Conservation (phyloP, 1,140 invertebrate species). For the Platyscapa corneri region DNA sequence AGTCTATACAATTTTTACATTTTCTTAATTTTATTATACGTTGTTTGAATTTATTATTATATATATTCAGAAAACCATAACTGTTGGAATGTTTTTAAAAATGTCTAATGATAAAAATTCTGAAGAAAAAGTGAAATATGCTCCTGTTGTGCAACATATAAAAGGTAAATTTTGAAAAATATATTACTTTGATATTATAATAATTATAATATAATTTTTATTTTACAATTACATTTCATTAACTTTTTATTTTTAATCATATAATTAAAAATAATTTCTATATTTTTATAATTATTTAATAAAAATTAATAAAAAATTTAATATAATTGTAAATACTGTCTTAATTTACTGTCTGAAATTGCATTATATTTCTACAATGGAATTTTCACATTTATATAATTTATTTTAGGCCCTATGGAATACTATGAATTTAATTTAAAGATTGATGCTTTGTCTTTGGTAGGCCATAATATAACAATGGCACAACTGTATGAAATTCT, state of each 20-base stretch:
- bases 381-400: background rate
- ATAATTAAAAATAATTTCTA: no score
- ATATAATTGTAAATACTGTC: no score
- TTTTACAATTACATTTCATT: background rate
- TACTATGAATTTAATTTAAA: conserved; percentile 77
- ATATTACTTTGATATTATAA: no score
- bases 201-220: background rate
- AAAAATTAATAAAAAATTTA: no score
- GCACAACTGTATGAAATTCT: conserved; percentile 81
- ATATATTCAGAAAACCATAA: conserved; percentile 68
- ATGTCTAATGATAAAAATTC: conserved; percentile 65
- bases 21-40: conserved; percentile 10
- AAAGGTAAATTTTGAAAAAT: conserved; percentile 66
- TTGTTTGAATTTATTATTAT: conserved; percentile 56
- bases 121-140: conserved; percentile 66
- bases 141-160: conserved; percentile 74
- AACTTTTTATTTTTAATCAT: background rate
- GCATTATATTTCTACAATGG: no score
- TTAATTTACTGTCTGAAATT: no score
- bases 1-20: background rate
- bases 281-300: no score
- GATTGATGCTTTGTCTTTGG: conserved; percentile 82
- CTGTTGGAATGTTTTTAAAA: conserved; percentile 72
- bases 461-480: conserved; percentile 77
- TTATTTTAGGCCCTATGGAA: conserved; percentile 70